Conservation (phyloP, 2,888 invertebrate species). For the Chrysodeixis includens region DNA sequence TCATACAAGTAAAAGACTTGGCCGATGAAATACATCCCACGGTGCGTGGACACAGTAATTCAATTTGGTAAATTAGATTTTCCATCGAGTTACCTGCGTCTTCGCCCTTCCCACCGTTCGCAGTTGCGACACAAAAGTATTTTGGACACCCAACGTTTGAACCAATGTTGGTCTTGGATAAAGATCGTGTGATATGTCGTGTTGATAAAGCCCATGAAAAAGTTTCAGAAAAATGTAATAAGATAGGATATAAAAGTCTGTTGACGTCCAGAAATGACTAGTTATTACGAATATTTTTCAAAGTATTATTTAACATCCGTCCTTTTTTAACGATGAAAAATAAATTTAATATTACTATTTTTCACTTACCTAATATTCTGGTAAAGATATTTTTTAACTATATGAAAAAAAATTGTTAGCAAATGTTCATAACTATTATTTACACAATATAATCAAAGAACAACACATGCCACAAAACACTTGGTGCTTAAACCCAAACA, state of each 20-base stretch:
- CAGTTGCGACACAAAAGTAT: constrained; percentile 64
- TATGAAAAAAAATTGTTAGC: too few relatives aligned
- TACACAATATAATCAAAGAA: neutral
- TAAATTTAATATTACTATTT: too few relatives aligned
- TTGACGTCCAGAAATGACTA: too few relatives aligned
- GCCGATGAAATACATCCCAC: constrained; percentile 65
- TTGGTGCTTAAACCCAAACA: constrained; percentile 47
- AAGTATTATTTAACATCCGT: too few relatives aligned
- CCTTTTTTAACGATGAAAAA: too few relatives aligned
- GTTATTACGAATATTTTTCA: too few relatives aligned
- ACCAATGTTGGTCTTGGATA: constrained; percentile 58
- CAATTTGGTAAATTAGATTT: constrained; percentile 88
- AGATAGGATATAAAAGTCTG: too few relatives aligned
- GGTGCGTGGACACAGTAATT: constrained; percentile 83
- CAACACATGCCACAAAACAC: constrained; percentile 23
- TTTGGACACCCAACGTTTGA: constrained; percentile 64
- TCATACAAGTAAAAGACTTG: constrained; percentile 37
- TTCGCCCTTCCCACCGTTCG: constrained; percentile 70
- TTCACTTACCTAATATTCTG: too few relatives aligned
- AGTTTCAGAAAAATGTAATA: too few relatives aligned
- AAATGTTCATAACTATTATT: too few relatives aligned
- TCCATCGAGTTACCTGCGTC: constrained; percentile 85
- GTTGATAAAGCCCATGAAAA: neutral
- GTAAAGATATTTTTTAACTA: too few relatives aligned
- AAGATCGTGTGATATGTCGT: neutral